Base-by-base conservation (phyloP, 2,888 invertebrate species). In the Gerris lacustris region DNA sequence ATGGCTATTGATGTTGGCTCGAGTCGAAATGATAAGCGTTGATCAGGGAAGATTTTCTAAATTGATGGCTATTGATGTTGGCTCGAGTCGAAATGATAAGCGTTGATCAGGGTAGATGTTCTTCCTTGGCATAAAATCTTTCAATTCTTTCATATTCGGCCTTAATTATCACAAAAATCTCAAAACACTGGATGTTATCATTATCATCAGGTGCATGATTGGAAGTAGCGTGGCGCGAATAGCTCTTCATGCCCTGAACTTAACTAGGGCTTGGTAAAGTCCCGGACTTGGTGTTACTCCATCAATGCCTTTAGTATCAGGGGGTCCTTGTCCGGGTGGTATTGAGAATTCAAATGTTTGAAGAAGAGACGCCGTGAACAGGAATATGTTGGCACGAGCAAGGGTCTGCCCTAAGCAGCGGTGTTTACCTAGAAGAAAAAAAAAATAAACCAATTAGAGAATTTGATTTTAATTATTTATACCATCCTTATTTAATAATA, bases 341-440 rank as follows among this genome's bases (percentile, higher is more conserved):
- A 87, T 81, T 1, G 84, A 79, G 77, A 93, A 87, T 6, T 84
- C 84, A 76, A 89, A 92, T 76, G 84, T 85, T 79, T 92, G 92
- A 75, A 93, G 81, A 75, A 92, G 81, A 0, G 87, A 84, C 0
- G 91, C 86, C 0, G 86, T 86, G 76, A 92, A 89, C 47, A 91
- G 79, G 77, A 92, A 93, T 69, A 92, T 83, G 77, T 90, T 92
- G 76, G 90, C 89, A 76, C 87, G 87, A 0, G 89, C 89, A 74
- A 92, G 80, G 0, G 86, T 84, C 77, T 93, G 92, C 0, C 92
- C 93, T 86, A 92, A 86, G 77, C 93, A 93, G 69, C 92, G 86
- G 78, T 89, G 90, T 76, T 87, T 89, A 0, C 83, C 83, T 83
- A 74, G 18, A 74, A 75, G 69, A 17, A 44, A 6, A 43, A 71